Base-by-base conservation (phyloP, 2,113 vertebrate genomes). In the Xiphorhynchus elegans region DNA sequence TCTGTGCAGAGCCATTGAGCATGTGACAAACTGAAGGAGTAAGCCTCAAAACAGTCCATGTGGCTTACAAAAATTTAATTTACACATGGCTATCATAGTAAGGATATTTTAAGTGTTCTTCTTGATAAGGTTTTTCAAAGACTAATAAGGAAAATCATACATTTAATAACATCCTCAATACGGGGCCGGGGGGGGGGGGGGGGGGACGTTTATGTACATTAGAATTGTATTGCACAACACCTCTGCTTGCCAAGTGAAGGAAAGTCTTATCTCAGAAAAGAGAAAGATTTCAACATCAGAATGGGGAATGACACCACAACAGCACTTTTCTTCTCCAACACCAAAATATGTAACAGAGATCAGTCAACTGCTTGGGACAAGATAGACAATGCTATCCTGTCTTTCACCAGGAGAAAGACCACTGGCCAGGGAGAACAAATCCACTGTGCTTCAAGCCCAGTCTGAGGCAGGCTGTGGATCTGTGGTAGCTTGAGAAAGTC, bases 301-400 rank as follows among this genome's bases (percentile, higher is more conserved):
- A 52, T 39, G 15, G 56, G 53, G 9, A 89, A 53, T 44, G 29
- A 66, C 26, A 81, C 42, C 35, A 62, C 26, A 82, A 23, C 3
- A 56, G 42, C 28, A 66, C 21, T 56, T 50, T 66, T 76, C 31
- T 46, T 76, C 24, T 56, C 31, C 37, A 49, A 7, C 6, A 66
- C 8, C 26, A 70, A 55, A 75, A 83, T 44, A 7, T 44, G 10
- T 49, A 55, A 35, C 6, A 70, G 28, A 89, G 24, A 70, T 44
- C 77, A 63, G 29, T 28, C 52, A 70, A 59, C 21, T 72, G 24
- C 47, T 72, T 37, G 19, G 62, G 56, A 72, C 16, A 84, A 87
- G 69, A 49, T 0, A 74, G 40, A 44, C 0, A 0, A 67, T 19
- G 16, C 13, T 47, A 17, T 47, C 39, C 42, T 73, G n/a, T 28